Evolutionary conservation across 2,113 vertebrate species (phyloP), one percentile per base, ranked within the genome.

Genomic region (Rhinichthys klamathensis): DNA sequence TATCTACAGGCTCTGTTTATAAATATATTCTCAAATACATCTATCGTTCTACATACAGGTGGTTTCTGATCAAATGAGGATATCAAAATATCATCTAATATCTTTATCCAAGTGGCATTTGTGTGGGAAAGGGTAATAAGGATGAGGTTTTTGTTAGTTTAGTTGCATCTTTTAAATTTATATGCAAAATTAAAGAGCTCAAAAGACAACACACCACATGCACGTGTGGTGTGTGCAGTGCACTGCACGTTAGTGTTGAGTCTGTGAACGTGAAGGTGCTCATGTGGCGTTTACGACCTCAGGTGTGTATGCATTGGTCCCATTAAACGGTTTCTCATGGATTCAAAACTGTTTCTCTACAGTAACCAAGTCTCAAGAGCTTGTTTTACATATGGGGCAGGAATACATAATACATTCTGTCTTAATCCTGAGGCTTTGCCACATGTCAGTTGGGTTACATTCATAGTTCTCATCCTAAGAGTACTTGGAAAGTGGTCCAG

Each of bases 271-370:
- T 79, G 60, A 83, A 89, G 75, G 70, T 58, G 88, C 82, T 81
- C 89, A 67, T 80, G 84, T 75, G 84, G 27, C 51, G 18, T 81
- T 82, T 78, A 73, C 83, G n/a, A 83, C 65, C 56, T 44, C 58
- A 75, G 78, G 81, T 73, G 25, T 89, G 77, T 91, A 93, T 92
- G 92, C 92, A 92, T 92, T 95, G 93, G 94, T 94, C 94, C 94
- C 93, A 93, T 93, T 90, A 88, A 92, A 93, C 91, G 89, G 91
- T 93, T 93, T 92, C 90, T 91, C 84, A 81, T 83, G 67, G 75
- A 91, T 88, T 88, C 90, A 89, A 93, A 94, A 92, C 91, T 88
- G 89, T 84, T 89, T 87, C 86, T 86, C 87, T 89, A 90, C 76
- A 79, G 35, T 90, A 67, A 85, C 58, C 11, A 44, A 67, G 82